A percentile compares a stretch with the other conserved stretches of the same genome.
Conservation (phyloP, 1,140 invertebrate genomes). For the Philopotamus ludificatus region DNA sequence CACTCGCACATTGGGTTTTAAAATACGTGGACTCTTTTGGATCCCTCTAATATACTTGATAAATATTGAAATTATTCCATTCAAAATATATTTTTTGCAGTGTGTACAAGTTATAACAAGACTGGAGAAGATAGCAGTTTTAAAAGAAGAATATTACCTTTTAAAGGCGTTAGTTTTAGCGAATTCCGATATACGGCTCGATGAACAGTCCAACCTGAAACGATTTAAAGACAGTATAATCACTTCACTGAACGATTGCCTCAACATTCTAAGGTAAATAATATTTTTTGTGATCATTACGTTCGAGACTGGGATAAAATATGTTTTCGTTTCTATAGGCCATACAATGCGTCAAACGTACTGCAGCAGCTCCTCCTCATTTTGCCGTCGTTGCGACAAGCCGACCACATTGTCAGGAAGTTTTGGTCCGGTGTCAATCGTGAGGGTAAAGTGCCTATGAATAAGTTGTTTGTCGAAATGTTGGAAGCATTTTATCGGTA, state of each 20-base stretch:
- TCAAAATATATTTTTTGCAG: constrained; percentile 57
- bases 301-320: too few species aligned
- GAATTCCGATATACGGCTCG: constrained; percentile 88
- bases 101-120: constrained; percentile 83
- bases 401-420: constrained; percentile 81
- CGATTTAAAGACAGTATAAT: constrained; percentile 87
- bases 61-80: too few species aligned
- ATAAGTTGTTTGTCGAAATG: constrained; percentile 97
- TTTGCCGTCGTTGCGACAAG: constrained; percentile 84
- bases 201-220: constrained; percentile 79
- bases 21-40: too few species aligned
- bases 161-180: constrained; percentile 89
- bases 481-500: constrained; percentile 74
- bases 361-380: constrained; percentile 86
- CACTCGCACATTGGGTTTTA: too few species aligned
- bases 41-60: too few species aligned
- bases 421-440: constrained; percentile 89
- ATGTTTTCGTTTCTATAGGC: constrained; percentile 54
- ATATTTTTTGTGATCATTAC: constrained; percentile 16
- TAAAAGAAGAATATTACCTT: constrained; percentile 89
- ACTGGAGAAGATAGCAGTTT: constrained; percentile 76
- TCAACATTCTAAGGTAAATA: constrained; percentile 69
- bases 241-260: constrained; percentile 81
- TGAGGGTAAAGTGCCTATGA: constrained; percentile 88
- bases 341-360: constrained; percentile 65